Base-by-base conservation (phyloP, 2,888 invertebrate genomes). In the Carabus problematicus region DNA sequence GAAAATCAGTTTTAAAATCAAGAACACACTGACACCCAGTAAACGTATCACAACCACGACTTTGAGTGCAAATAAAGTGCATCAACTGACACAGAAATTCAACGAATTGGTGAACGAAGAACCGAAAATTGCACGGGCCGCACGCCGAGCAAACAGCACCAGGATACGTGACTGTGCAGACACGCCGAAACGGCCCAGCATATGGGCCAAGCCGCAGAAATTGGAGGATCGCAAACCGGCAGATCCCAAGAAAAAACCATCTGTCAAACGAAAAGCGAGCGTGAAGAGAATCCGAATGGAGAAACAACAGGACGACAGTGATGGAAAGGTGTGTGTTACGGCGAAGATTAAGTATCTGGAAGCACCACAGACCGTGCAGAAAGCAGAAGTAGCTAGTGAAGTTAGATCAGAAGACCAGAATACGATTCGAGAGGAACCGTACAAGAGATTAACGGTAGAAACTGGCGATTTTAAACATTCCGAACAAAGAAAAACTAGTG, bases 81-180 rank as follows among this genome's bases (percentile, higher is more conserved):
- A 90, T 56, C 87, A 88, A 77, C 79, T 91, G 70, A 88, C 91
- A 0, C 86, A 87, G 72, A 90, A 90, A 76, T 91, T 90, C 75
- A 90, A 91, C 77, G 86, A 88, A 77, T 82, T 89, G 75, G 85
- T 87, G 71, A 81, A 78, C 62, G 85, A 85, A 72, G 86, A 86
- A 76, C 83, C 86, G 4, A 87, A 86, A 78, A 82, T 87, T 63
- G 80, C 79, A 19, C 87, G 85, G 75, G 82, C 79, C 70, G 79
- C 82, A 70, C 40, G 54, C 8, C 0, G 68, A 39, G 61, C 54
- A 0, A 68, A 68, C n/a, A 68, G 68, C 9, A 56, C n/a, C 11
- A 40, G 16, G 8, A 12, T 59, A 42, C 12, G 16, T 41, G 39
- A 56, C 54, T 45, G 1, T 1, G 16, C 40, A 12, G 12, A 18